Evolutionary conservation across 2,797 vertebrate species (phyloP), one percentile per base, ranked within the genome.

Genomic region (Acanthopagrus latus): DNA sequence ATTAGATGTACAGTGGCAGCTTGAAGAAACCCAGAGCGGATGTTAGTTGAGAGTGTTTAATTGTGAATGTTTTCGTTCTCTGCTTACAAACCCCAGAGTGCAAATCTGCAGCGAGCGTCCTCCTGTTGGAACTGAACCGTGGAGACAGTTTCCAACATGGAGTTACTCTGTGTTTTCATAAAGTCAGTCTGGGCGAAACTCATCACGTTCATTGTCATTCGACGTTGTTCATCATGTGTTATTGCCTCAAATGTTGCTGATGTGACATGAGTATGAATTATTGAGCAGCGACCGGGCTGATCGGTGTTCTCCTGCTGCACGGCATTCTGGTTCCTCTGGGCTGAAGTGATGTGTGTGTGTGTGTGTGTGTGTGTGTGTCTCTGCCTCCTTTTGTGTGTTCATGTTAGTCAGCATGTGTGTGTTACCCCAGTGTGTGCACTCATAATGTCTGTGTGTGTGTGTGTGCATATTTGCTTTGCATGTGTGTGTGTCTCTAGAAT

Each of bases 341-440:
- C 50, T 54, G 23, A n/a, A 16, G 10, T n/a, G 43, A 5, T 77
- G 66, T 63, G 20, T 71, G 20, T 63, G 20, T 75, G 9, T 62
- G n/a, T n/a, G n/a, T n/a, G n/a, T n/a, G n/a, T n/a, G 5, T 77
- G 66, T 63, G 16, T 71, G 20, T 57, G 20, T 75, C 9, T 62
- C 57, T 51, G n/a, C 20, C 46, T 38, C 20, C 21, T 52, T 55
- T 70, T 59, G 51, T 70, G 59, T 54, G 56, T 71, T 50, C 73
- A 23, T 71, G 74, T 56, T 27, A 3, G 52, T 73, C 48, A 38
- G 75, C 17, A 12, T 52, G 7, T 73, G 57, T 59, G 64, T 47
- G 29, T 25, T 25, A 13, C 70, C 3, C 3, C 27, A n/a, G 21
- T 27, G 17, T 73, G 38, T 58, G 43, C 0, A 13, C 48, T 38